A percentile compares a stretch with the other conserved stretches of the same genome.
These are phyloP conservation scores for Vanessa atalanta DNA, from an alignment of 1,140 invertebrate species.

Conservation along the genomic window DNA sequence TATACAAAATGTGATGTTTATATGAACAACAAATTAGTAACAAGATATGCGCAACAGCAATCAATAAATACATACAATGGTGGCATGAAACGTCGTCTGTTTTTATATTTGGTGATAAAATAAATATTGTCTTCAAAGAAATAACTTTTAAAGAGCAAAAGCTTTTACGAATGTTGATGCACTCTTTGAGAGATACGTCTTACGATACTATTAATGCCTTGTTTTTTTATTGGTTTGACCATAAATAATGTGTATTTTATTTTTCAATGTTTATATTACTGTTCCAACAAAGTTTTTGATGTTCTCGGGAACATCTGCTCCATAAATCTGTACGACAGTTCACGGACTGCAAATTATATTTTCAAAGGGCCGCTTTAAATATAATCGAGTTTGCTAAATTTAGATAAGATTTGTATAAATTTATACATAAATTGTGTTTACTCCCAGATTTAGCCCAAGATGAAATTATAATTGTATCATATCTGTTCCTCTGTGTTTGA, in stretches of 20 bases:
- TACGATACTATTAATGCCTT: conserved; percentile 17
- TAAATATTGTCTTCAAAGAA: conserved; percentile 8
- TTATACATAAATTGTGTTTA: conserved; percentile 24
- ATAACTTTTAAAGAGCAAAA: conserved; percentile 7
- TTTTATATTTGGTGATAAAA: not conserved
- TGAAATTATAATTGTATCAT: conserved; percentile 18
- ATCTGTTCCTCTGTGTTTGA: not conserved
- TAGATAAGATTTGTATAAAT: conserved; percentile 32
- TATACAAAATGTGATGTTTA: too few species aligned
- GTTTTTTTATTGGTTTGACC: conserved; percentile 23
- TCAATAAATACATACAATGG: not conserved
- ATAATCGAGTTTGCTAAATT: conserved; percentile 35
- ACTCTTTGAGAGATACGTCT: conserved; percentile 14
- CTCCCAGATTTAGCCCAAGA: conserved; percentile 21
- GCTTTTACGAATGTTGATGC: not conserved
- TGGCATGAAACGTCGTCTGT: not conserved
- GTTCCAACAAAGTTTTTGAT: conserved; percentile 35
- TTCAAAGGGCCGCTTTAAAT: conserved; percentile 32
- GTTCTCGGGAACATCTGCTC: conserved; percentile 36
- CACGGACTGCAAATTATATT: conserved; percentile 42
- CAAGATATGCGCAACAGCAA: too few species aligned
- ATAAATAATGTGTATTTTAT: conserved; percentile 29
- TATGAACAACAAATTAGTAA: too few species aligned
- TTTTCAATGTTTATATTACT: conserved; percentile 28
- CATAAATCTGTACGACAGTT: conserved; percentile 40